phyloP scores from a whole-genome alignment of 2,888 invertebrate genomes.

The Metalampra italica region DNA sequence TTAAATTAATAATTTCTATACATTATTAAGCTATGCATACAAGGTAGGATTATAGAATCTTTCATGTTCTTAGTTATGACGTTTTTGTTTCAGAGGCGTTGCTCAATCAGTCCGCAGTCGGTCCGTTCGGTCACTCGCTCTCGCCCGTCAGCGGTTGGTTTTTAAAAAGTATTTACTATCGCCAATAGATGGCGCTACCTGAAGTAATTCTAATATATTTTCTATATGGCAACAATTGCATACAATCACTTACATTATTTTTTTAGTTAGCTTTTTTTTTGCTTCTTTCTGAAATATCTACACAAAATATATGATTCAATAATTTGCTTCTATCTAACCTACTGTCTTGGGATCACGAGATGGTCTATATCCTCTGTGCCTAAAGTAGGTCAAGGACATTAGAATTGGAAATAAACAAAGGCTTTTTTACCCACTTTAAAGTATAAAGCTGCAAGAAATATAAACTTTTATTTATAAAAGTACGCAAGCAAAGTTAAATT shows the following conservation, averaged over 20 bases:
- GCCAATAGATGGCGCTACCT: slow-evolving; percentile 13
- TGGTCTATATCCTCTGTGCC: slow-evolving; percentile 21
- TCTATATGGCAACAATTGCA: not conserved
- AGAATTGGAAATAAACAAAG: slow-evolving; percentile 22
- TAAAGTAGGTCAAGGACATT: slow-evolving; percentile 59
- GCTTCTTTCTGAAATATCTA: slow-evolving; percentile 14
- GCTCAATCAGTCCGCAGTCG: no score
- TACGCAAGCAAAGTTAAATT: not conserved
- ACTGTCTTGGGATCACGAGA: slow-evolving; percentile 38
- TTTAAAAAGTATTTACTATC: not conserved
- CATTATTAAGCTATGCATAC: no score
- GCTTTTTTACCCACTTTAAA: not conserved
- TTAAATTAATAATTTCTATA: no score
- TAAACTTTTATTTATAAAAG: not conserved
- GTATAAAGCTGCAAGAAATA: no score
- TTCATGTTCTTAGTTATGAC: no score
- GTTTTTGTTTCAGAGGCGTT: no score
- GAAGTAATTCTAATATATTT: not conserved
- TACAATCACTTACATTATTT: not conserved
- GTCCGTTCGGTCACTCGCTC: no score
- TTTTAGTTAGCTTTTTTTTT: no score
- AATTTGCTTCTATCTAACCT: not conserved
- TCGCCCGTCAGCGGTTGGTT: not conserved
- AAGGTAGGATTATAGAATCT: no score
- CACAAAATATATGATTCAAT: not conserved